Conservation (phyloP, 2,113 vertebrate species). For the Oreochromis spilurus region DNA sequence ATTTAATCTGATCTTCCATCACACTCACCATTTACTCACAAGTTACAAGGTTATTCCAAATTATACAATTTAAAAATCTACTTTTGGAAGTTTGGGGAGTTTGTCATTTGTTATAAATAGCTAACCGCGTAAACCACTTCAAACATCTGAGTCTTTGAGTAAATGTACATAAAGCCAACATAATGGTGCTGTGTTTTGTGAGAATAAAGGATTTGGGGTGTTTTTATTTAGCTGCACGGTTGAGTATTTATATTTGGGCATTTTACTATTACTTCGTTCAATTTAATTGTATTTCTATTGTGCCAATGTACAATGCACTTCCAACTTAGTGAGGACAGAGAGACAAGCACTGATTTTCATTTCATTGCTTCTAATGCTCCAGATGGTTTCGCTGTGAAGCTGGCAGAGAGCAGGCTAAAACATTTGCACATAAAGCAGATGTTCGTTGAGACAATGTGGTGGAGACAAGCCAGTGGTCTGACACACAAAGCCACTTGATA, state of each 20-base stretch:
- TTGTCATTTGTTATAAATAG: neutral
- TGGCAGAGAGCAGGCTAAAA: neutral
- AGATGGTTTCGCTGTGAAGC: slow-evolving; percentile 22
- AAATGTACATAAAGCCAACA: neutral
- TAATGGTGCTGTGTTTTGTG: slow-evolving; percentile 13
- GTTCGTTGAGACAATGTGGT: neutral
- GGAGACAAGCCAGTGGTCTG: slow-evolving; percentile 12
- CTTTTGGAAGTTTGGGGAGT: neutral
- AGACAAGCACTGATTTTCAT: slow-evolving; percentile 23
- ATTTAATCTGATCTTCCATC: slow-evolving; percentile 33
- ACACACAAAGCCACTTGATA: slow-evolving; percentile 4
- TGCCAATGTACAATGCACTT: neutral
- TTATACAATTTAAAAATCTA: neutral
- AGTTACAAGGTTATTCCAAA: slow-evolving; percentile 33
- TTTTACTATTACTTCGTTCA: neutral
- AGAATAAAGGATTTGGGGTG: neutral
- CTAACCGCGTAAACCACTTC: neutral
- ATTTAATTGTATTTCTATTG: neutral
- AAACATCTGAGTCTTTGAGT: slow-evolving; percentile 9
- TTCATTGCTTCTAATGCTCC: neutral
- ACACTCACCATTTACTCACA: neutral
- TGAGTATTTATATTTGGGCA: neutral
- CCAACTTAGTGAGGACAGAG: slow-evolving; percentile 2
- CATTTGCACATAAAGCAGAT: slow-evolving; percentile 38
- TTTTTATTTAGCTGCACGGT: neutral